These are phyloP conservation scores for Synergus itoensis DNA, from an alignment of 2,888 invertebrate species.

Conservation along the genomic window DNA sequence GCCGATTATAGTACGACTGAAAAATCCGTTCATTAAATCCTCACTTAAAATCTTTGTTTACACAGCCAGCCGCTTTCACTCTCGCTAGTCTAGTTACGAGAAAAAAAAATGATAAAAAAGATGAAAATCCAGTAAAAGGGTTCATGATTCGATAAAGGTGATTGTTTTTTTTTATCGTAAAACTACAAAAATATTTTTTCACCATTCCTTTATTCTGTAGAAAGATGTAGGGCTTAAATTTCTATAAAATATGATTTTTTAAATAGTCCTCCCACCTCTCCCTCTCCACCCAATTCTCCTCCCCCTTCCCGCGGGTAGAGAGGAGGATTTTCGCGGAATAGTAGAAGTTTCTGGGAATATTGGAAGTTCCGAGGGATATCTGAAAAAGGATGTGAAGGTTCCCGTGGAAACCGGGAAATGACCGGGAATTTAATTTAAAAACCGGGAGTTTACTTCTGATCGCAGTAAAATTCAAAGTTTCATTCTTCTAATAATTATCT, in stretches of 20 bases:
- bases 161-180: neutral
- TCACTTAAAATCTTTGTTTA: slow-evolving; percentile 13
- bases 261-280: neutral
- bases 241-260: neutral
- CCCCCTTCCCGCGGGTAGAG: no score
- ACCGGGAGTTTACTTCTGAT: no score
- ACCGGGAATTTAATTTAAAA: no score
- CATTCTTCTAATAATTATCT: no score
- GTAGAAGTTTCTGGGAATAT: no score
- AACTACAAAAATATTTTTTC: neutral
- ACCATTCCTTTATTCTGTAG: neutral
- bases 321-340: no score
- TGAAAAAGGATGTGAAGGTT: no score
- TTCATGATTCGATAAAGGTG: neutral
- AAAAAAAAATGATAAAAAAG: neutral
- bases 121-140: neutral
- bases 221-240: neutral
- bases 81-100: neutral
- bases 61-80: neutral
- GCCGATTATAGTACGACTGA: neutral
- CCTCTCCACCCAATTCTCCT: no score
- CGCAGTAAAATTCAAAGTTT: no score
- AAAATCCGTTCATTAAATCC: slow-evolving; percentile 15
- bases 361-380: no score
- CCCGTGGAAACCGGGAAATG: no score